Conservation (phyloP, 2,888 invertebrate genomes). For the Phytoseiulus persimilis region DNA sequence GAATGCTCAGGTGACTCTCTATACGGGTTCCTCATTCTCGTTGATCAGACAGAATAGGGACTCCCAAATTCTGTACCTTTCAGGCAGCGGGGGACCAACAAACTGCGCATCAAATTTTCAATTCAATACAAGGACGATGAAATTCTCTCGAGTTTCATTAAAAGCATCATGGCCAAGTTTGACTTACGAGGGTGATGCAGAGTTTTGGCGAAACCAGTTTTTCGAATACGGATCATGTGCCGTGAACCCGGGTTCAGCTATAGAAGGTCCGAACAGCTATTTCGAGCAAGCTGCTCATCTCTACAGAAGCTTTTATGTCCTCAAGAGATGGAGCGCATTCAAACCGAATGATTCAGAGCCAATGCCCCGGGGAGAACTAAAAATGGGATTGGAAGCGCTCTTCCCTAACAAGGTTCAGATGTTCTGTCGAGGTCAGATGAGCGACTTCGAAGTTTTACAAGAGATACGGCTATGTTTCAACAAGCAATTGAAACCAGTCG, state of each 20-base stretch:
- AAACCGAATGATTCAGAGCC: not conserved
- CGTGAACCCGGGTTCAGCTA: not conserved
- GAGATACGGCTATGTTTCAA: conserved; percentile 17
- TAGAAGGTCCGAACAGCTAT: not conserved
- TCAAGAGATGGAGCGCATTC: not conserved
- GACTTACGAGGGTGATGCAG: not conserved
- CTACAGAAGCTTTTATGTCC: not conserved
- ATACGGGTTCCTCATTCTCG: too few species aligned
- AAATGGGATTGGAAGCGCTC: not conserved
- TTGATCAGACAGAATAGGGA: too few species aligned
- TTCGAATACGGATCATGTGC: conserved; percentile 19
- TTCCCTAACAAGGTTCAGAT: not conserved
- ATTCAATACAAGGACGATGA: not conserved
- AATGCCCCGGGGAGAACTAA: not conserved
- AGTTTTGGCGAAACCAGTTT: not conserved
- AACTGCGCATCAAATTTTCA: not conserved
- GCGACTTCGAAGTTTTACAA: not conserved
- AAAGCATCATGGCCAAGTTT: not conserved
- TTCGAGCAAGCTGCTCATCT: not conserved
- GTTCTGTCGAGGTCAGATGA: not conserved
- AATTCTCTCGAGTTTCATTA: not conserved
- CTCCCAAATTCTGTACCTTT: not conserved
- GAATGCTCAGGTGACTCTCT: not conserved
- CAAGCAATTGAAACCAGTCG: not conserved
- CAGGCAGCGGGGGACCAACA: not conserved